Conservation (phyloP, 2,797 vertebrate genomes). For the Sebastes hopkinsi region DNA sequence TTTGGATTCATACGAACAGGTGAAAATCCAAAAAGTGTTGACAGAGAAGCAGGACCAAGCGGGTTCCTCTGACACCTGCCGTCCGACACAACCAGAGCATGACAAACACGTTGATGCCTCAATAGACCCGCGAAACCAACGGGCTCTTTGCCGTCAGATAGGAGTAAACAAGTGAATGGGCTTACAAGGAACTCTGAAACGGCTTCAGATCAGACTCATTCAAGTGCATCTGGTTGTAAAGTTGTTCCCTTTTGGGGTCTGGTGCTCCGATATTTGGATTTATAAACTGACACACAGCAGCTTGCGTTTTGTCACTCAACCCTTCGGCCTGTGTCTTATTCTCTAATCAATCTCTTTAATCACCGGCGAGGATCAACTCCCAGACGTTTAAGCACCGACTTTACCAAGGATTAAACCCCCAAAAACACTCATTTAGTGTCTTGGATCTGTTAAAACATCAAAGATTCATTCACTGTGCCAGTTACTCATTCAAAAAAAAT, state of each 20-base stretch:
- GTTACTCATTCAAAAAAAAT: constrained; percentile 14
- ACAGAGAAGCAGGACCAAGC: constrained; percentile 42
- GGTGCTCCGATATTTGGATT: constrained; percentile 21
- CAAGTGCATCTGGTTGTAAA: constrained; percentile 46
- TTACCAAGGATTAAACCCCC: not conserved
- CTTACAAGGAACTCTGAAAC: constrained; percentile 25
- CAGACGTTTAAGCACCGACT: not conserved
- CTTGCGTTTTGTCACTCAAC: not conserved
- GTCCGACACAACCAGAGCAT: constrained; percentile 62
- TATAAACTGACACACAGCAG: not conserved
- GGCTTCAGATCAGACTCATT: constrained; percentile 29
- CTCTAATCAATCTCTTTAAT: constrained; percentile 1
- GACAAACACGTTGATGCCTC: constrained; percentile 62
- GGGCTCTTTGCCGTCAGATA: constrained; percentile 18
- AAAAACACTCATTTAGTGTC: not conserved
- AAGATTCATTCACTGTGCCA: not conserved
- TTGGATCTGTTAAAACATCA: constrained; percentile 3
- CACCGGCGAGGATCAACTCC: not conserved
- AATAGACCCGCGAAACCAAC: constrained; percentile 30
- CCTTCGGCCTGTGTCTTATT: not conserved
- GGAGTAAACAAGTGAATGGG: constrained; percentile 41
- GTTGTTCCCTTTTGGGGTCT: constrained; percentile 16
- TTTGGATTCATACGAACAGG: constrained; percentile 54
- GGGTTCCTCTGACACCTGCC: constrained; percentile 57
- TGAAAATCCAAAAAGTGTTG: constrained; percentile 21